Conservation (phyloP, 1,140 invertebrate genomes). For the Leptinotarsa texana region DNA sequence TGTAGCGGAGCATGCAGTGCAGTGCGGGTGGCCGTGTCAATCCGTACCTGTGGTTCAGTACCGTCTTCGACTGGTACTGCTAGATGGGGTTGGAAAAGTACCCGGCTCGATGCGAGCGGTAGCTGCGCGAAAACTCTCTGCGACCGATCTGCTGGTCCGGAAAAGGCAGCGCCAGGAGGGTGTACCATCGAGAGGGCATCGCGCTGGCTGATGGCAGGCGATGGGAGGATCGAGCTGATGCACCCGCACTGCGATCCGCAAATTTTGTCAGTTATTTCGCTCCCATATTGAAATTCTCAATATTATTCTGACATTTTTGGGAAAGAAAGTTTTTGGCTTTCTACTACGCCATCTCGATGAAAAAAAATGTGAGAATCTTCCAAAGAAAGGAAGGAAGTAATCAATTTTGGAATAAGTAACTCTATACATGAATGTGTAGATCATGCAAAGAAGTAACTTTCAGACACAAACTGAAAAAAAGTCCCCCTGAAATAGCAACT, state of each 20-base stretch:
- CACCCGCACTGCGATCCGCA: slow-evolving; percentile 53
- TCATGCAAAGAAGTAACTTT: too few relatives aligned
- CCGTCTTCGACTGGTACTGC: slow-evolving; percentile 12
- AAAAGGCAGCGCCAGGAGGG: slow-evolving; percentile 85
- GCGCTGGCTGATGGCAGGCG: slow-evolving; percentile 57
- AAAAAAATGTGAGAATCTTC: too few relatives aligned
- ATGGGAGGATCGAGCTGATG: slow-evolving; percentile 58
- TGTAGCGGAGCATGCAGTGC: slow-evolving; percentile 38
- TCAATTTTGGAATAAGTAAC: too few relatives aligned
- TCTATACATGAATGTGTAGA: too few relatives aligned
- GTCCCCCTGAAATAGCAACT: too few relatives aligned
- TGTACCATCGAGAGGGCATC: slow-evolving; percentile 83
- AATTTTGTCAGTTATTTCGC: slow-evolving; percentile 8
- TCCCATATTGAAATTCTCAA: too few relatives aligned
- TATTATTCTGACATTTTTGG: too few relatives aligned
- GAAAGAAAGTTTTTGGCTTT: too few relatives aligned
- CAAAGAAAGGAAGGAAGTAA: too few relatives aligned
- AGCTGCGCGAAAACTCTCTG: slow-evolving; percentile 76
- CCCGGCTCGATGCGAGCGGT: slow-evolving; percentile 75
- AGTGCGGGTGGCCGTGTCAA: slow-evolving; percentile 39
- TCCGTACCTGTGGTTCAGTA: slow-evolving; percentile 27
- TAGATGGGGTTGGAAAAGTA: slow-evolving; percentile 77
- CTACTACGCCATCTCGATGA: too few relatives aligned
- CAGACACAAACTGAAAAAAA: too few relatives aligned
- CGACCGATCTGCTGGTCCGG: slow-evolving; percentile 87